Evolutionary conservation across 1,140 invertebrate genomes (phyloP).

Genomic region (Pachypeltis micranthus): DNA sequence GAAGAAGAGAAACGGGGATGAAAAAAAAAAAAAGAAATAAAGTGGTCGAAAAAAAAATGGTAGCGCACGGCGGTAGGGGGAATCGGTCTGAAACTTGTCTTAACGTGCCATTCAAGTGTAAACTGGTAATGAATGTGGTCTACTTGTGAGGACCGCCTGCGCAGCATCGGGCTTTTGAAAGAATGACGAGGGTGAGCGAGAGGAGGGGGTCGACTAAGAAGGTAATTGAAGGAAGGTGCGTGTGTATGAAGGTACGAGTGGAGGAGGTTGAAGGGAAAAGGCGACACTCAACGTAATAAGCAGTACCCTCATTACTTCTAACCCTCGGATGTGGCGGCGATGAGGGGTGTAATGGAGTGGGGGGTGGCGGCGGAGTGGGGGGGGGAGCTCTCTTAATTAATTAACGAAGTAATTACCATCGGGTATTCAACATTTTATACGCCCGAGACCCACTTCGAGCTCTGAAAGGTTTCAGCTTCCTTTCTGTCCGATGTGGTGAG

Average conservation of each 20-base stretch:
- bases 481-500: neutral
- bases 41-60: constrained; percentile 18
- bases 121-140: neutral
- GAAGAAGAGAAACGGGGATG: no score
- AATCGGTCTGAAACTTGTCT: constrained; percentile 10
- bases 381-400: constrained; percentile 13
- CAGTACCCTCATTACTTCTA: constrained; percentile 7
- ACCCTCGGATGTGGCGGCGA: no score
- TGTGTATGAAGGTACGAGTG: neutral
- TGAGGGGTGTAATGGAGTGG: no score
- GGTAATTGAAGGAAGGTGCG: constrained; percentile 9
- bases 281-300: constrained; percentile 5
- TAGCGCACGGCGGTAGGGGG: neutral
- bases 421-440: constrained; percentile 15
- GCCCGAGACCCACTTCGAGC: neutral
- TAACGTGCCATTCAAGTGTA: constrained; percentile 18
- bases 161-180: neutral
- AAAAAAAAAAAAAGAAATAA: no score
- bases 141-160: neutral
- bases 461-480: neutral
- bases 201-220: neutral
- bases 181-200: neutral
- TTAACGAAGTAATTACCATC: constrained; percentile 15
- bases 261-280: neutral
- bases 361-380: no score